Evolutionary conservation across 1,140 invertebrate species (phyloP).

Genomic region (Bombus pyrosoma): DNA sequence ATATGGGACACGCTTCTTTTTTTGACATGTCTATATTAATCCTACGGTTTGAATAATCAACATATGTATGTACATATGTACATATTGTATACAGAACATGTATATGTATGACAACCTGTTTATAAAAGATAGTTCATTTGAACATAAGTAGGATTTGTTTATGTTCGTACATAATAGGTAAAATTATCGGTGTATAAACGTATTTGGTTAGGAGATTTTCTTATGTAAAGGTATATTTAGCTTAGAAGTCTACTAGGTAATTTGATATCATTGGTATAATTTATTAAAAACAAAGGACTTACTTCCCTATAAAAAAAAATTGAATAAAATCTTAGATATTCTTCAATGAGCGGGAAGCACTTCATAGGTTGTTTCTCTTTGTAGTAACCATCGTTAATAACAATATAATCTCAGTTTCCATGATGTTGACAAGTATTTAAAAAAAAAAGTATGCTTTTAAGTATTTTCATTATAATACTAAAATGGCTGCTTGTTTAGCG

Average conservation of each 20-base stretch:
- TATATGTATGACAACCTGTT: background rate
- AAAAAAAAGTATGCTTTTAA: background rate
- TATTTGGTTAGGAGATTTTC: background rate
- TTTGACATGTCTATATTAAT: background rate
- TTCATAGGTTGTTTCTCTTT: background rate
- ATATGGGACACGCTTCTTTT: background rate
- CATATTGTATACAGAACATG: background rate
- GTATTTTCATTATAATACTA: background rate
- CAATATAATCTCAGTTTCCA: background rate
- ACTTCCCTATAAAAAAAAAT: background rate
- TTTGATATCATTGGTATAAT: background rate
- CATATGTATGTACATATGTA: background rate
- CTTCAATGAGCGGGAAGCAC: background rate
- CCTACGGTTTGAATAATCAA: background rate
- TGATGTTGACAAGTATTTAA: background rate
- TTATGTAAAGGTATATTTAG: background rate
- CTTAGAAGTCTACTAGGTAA: background rate
- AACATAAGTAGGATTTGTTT: background rate
- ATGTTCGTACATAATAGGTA: background rate
- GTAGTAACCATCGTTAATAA: background rate
- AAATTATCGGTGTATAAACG: background rate
- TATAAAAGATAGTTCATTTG: background rate
- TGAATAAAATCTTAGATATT: background rate
- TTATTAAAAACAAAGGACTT: background rate
- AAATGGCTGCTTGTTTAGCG: background rate